Evolutionary conservation across 2,113 vertebrate genomes (phyloP).

Genomic region (Forbesichthys agassizii): DNA sequence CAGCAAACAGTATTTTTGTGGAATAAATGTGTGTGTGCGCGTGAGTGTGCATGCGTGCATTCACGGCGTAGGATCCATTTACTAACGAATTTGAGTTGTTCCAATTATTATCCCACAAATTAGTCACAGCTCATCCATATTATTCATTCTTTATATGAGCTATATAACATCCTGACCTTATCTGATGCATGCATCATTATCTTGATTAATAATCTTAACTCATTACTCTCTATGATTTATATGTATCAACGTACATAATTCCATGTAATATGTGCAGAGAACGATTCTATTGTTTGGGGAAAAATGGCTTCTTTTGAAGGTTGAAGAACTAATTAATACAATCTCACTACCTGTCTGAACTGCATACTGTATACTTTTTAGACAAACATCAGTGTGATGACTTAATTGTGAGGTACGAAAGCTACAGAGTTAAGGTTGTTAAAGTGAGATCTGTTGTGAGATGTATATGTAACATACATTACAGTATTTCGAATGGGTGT

Average conservation of each 20-base stretch:
- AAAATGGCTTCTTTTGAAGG: slow-evolving; percentile 64
- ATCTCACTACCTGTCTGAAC: slow-evolving; percentile 29
- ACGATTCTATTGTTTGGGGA: slow-evolving; percentile 51
- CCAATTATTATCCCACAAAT: slow-evolving; percentile 42
- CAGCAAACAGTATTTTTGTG: background rate
- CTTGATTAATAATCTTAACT: slow-evolving; percentile 70
- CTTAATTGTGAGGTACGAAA: too few relatives aligned
- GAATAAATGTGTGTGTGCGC: slow-evolving; percentile 6
- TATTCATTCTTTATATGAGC: slow-evolving; percentile 45
- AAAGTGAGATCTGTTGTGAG: too few relatives aligned
- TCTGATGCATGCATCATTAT: slow-evolving; percentile 63
- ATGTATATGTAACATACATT: too few relatives aligned
- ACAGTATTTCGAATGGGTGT: too few relatives aligned
- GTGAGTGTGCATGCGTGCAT: background rate
- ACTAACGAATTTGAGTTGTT: slow-evolving; percentile 29
- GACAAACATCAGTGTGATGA: too few relatives aligned
- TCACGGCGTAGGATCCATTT: slow-evolving; percentile 27
- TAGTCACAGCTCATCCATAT: slow-evolving; percentile 29
- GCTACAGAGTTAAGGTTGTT: too few relatives aligned
- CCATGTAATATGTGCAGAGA: slow-evolving; percentile 41
- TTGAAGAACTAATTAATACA: slow-evolving; percentile 54
- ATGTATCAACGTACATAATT: slow-evolving; percentile 46
- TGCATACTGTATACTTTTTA: slow-evolving; percentile 14
- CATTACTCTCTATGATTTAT: slow-evolving; percentile 62
- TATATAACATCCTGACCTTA: slow-evolving; percentile 60